Evolutionary conservation across 2,113 vertebrate species (phyloP), one percentile per base, ranked within the genome.

Genomic region (Serilophus lunatus): DNA sequence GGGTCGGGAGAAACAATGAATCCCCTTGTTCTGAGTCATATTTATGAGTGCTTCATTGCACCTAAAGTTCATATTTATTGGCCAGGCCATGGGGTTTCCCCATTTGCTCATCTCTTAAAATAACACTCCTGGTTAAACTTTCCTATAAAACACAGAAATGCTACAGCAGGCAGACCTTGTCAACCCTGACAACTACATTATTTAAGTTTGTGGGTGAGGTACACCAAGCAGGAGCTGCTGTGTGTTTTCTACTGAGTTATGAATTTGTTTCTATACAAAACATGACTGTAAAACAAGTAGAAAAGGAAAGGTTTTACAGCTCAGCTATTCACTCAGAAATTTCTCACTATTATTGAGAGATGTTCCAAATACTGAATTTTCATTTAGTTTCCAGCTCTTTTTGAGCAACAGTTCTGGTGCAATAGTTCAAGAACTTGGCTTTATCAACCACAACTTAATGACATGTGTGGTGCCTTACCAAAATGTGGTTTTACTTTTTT

Each of bases 81-180:
- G 96, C 79, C 86, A 88, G 96, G 85, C 97, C 92, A 90, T 96
- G 96, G 97, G 97, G 95, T 97, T 98, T 97, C 97, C 98, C 97
- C 96, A 95, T 98, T 98, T 98, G 96, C 97, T 98, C 98, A 98
- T 98, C 98, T 98, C 97, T 98, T 98, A 97, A 98, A 98, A 97
- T 98, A 98, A 98, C 97, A 97, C 95, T 90, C 88, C 53, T 95
- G 96, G 96, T 97, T 96, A 94, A 97, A 97, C 96, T 97, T 96
- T 91, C 89, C 96, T 96, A 96, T 97, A 97, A 98, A 97, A 94
- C 66, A 93, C 64, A 93, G 80, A 74, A 95, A 89, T 95, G 59
- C 72, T 96, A 54, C 77, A 97, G 82, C 91, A 93, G 88, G 94
- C 95, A 96, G 85, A 92, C 92, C 81, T 74, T 96, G 97, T 97